phyloP scores from a whole-genome alignment of 2,797 vertebrate species.

The Siniperca obscura region DNA sequence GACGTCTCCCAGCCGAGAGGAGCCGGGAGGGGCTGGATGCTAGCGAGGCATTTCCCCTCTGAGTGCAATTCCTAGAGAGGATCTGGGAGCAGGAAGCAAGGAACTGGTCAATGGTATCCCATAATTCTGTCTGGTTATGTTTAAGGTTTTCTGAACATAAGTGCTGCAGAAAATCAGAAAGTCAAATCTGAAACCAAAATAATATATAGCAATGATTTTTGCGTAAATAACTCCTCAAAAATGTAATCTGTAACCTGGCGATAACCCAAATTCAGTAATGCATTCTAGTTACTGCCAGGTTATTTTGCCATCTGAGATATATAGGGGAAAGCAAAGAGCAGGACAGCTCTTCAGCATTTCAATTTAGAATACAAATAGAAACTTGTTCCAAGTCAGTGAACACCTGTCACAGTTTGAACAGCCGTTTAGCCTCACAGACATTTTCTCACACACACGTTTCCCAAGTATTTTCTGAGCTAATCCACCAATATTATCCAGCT shows the following conservation, averaged over 20 bases:
- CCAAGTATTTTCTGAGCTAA: background rate
- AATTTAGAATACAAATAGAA: constrained; percentile 15
- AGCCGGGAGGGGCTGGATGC: constrained; percentile 46
- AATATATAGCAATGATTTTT: background rate
- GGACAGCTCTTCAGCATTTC: background rate
- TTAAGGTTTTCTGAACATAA: background rate
- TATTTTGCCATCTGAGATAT: background rate
- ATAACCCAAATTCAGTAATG: background rate
- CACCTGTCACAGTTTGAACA: constrained; percentile 30
- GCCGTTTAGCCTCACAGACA: background rate
- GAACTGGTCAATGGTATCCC: background rate
- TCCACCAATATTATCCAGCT: background rate
- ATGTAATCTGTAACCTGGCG: background rate
- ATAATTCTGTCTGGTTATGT: background rate
- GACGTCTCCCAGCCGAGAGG: constrained; percentile 57
- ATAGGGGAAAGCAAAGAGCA: background rate
- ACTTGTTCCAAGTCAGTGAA: constrained; percentile 2
- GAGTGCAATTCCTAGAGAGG: constrained; percentile 56
- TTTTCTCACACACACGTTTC: background rate
- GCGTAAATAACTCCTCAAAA: background rate
- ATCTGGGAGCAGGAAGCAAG: constrained; percentile 29
- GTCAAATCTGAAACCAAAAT: constrained; percentile 2
- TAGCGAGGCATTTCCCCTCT: constrained; percentile 45
- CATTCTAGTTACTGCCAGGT: background rate
- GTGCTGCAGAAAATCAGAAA: background rate